These are phyloP conservation scores for Damaliscus lunatus DNA, from an alignment of 2,113 vertebrate species.

Conservation along the genomic window DNA sequence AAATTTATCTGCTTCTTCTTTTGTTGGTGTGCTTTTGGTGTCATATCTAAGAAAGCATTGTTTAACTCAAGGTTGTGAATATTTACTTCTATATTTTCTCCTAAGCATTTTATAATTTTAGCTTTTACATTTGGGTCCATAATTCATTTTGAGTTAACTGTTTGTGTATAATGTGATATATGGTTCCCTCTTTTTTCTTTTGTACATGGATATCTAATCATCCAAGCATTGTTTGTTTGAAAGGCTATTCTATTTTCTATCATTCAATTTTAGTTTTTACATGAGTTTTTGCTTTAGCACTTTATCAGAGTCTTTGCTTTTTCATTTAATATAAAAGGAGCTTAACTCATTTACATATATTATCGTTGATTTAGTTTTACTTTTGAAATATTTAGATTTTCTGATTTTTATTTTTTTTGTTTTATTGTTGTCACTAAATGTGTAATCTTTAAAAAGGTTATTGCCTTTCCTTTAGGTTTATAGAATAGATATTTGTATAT, in stretches of 20 bases:
- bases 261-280: not conserved
- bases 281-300: not conserved
- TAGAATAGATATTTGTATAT: not conserved
- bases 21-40: not conserved
- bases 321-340: not conserved
- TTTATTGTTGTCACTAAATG: not conserved
- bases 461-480: not conserved
- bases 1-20: not conserved
- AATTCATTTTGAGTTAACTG: not conserved
- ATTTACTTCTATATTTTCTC: not conserved
- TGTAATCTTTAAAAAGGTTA: not conserved
- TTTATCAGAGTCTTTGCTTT: not conserved
- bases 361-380: not conserved
- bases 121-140: not conserved
- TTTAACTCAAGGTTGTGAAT: not conserved
- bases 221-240: not conserved
- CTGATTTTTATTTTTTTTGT: not conserved
- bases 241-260: not conserved
- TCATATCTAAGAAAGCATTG: not conserved
- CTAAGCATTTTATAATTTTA: not conserved
- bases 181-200: not conserved
- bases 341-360: not conserved
- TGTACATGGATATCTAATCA: not conserved
- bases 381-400: conserved; percentile 11
- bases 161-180: not conserved